Conservation (phyloP, 2,113 vertebrate species). For the Mastomys natalensis region DNA sequence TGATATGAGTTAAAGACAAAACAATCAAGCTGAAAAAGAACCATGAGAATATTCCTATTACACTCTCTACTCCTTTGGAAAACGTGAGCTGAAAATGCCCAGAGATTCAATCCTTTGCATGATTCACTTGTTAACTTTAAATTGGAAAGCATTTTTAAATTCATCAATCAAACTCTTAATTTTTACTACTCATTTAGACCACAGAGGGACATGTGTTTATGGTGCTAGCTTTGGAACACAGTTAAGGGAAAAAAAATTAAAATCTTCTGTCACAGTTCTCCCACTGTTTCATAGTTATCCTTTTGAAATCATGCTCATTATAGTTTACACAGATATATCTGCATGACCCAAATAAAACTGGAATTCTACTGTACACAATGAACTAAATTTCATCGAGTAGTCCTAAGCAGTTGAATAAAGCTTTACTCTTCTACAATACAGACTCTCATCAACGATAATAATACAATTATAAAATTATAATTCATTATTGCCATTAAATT, state of each 20-base stretch:
- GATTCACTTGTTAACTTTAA: slow-evolving; percentile 60
- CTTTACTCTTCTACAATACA: slow-evolving; percentile 27
- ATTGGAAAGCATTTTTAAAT: neutral
- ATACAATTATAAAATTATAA: slow-evolving; percentile 4
- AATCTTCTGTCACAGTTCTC: neutral
- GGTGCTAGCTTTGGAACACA: slow-evolving; percentile 25
- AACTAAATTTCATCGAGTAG: neutral
- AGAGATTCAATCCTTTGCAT: neutral
- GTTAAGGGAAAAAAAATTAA: slow-evolving; percentile 8
- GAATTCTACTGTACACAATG: neutral
- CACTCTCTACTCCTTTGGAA: slow-evolving; percentile 1
- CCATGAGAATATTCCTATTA: neutral
- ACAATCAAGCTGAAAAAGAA: slow-evolving; percentile 15
- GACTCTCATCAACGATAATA: neutral
- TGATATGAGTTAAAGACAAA: slow-evolving; percentile 30
- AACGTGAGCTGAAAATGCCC: slow-evolving; percentile 18
- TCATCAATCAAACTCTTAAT: neutral
- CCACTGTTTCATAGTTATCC: neutral
- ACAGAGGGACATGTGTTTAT: slow-evolving; percentile 29
- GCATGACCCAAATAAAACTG: slow-evolving; percentile 14
- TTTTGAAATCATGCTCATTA: slow-evolving; percentile 10
- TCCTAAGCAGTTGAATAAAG: neutral
- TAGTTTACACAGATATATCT: slow-evolving; percentile 17
- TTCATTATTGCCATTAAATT: slow-evolving; percentile 6
- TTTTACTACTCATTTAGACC: slow-evolving; percentile 46